Evolutionary conservation across 2,888 invertebrate genomes (phyloP), one percentile per base, ranked within the genome.

Genomic region (Tetanocera ferruginea): DNA sequence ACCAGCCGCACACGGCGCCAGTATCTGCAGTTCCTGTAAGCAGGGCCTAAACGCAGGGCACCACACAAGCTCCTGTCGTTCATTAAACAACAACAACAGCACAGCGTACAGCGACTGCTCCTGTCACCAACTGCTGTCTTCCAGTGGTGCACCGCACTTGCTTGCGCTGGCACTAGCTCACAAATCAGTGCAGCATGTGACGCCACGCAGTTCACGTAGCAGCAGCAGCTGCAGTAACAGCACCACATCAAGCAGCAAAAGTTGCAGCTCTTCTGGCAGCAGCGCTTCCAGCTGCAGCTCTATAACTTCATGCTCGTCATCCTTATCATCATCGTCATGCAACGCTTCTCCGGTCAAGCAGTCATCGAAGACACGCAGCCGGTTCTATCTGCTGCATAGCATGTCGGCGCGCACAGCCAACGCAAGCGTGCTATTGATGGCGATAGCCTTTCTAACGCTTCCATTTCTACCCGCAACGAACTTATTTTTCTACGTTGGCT

Each of bases 401-500:
- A 80, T 80, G 75, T 71, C 80, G 23, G 71, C 76, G 28, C 78
- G 80, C 67, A 81, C 80, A 57, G 71, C 79, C 43, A 82, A 80
- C 52, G 86, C 86, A 74, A 86, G 87, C 80, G 85, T 88, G 64
- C 80, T 91, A 85, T 88, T 94, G 79, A 91, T 94, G 90, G 93
- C 94, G 83, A 91, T 94, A 82, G 93, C 95, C 73, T 93, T 98
- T 87, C 92, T 98, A 88, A 93, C 95, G 83, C 91, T 98, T 84
- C 98, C 98, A 80, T 98, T 98, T 91, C 92, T 98, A 87, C 98
- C 98, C 81, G 98, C 98, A 81, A 95, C 97, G 85, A 99, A 99
- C 92, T 91, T 98, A 85, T 94, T 98, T 90, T 98, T 98, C 91
- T 98, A 98, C 90, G 98, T 99, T 79, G 99, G 99, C 71, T 99